Evolutionary conservation across 30 jellyfish, hydroid and myxozoan species (phyloP).

Genomic region (Turritopsis dohrnii): DNA sequence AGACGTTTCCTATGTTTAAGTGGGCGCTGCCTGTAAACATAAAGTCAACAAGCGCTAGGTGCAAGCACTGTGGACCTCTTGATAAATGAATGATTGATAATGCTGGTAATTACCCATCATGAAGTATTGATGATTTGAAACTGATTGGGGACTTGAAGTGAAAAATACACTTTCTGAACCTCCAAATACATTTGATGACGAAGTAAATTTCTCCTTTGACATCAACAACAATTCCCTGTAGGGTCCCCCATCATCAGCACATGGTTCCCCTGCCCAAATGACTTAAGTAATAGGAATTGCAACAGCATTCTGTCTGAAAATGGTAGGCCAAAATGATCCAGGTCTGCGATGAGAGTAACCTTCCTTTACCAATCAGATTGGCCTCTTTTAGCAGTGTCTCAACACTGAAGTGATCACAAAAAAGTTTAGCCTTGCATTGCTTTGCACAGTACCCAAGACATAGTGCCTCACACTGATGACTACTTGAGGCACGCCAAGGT

Average conservation of each 20-base stretch:
- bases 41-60: neutral
- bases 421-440: neutral
- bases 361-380: neutral
- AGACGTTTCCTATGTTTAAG: neutral
- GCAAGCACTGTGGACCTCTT: neutral
- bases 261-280: neutral
- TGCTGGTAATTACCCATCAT: neutral
- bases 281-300: neutral
- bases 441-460: neutral
- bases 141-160: neutral
- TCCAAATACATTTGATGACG: neutral
- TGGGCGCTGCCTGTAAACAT: neutral
- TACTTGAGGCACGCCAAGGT: neutral
- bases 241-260: conserved; percentile 5
- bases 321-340: neutral
- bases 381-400: neutral
- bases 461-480: conserved; percentile 1
- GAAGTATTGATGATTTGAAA: neutral
- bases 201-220: neutral
- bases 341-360: neutral
- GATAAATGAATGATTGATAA: neutral
- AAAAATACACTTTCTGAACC: neutral
- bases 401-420: neutral
- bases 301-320: neutral
- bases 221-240: neutral